Conservation (phyloP, 2,888 invertebrate genomes). For the Druceiella hillmani region DNA sequence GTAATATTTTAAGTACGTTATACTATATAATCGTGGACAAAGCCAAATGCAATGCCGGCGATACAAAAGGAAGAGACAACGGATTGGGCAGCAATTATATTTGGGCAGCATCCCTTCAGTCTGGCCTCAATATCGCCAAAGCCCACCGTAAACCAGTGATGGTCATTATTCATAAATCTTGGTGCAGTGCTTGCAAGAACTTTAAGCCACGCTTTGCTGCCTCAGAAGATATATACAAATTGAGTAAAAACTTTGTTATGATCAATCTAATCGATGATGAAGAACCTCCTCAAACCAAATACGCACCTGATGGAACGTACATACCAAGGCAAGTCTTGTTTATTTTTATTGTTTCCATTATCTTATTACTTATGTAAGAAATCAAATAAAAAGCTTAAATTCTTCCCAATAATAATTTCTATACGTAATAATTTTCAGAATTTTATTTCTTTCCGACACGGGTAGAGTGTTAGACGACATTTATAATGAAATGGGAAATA, state of each 20-base stretch:
- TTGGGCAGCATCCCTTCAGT: conserved; percentile 45
- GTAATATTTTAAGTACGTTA: too few species aligned
- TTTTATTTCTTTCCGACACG: conserved; percentile 55
- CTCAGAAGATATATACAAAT: conserved; percentile 48
- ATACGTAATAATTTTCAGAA: too few species aligned
- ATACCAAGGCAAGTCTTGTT: conserved; percentile 59
- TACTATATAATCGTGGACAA: conserved; percentile 32
- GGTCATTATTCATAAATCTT: conserved; percentile 61
- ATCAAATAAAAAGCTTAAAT: too few species aligned
- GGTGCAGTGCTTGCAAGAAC: conserved; percentile 61
- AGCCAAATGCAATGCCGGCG: conserved; percentile 31
- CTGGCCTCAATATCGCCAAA: conserved; percentile 38
- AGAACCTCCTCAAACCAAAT: conserved; percentile 45
- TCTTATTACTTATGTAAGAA: too few species aligned
- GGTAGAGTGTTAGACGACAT: conserved; percentile 51
- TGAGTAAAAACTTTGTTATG: conserved; percentile 62
- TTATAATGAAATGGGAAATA: conserved; percentile 53
- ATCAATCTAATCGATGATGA: conserved; percentile 58
- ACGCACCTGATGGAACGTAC: conserved; percentile 60
- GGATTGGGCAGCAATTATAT: conserved; percentile 43
- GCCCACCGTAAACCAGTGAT: conserved; percentile 55
- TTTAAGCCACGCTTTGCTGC: conserved; percentile 57
- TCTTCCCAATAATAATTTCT: too few species aligned
- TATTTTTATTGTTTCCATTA: too few species aligned
- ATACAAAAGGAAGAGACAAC: conserved; percentile 34